Base-by-base conservation (phyloP, 1,140 invertebrate genomes). In the Eupristina koningsbergeri region DNA sequence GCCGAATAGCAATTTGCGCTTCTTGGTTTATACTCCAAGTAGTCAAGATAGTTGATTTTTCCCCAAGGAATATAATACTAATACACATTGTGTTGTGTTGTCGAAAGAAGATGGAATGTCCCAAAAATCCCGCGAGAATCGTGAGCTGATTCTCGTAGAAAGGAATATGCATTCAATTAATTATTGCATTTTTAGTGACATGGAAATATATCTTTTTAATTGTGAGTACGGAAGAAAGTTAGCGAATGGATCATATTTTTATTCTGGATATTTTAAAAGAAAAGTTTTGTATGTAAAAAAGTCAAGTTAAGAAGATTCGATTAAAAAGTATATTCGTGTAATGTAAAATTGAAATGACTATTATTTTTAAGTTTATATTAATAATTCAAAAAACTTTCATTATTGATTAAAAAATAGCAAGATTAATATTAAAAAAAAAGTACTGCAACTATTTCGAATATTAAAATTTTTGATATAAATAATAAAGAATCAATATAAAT, bases 81-180 rank as follows among this genome's bases (percentile, higher is more conserved):
- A 36, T 36, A 36, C 36, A 15, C 13, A 34, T 71, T 41, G 67
- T 22, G 50, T n/a, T 15, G 13, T 61, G 34, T 63, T 22, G 8
- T 77, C 26, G 34, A 22, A 29, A 63, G 53, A 64, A 63, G 34
- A 26, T 26, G 26, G 22, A 39, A 36, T 41, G 58, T n/a, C 0
- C 36, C 3, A 58, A 78, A 41, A 29, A 75, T 80, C 79, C 34
- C 22, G 58, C 84, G 76, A 85, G 84, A 85, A 85, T 85, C 84
- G 45, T 15, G 58, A 36, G 84, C 61, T 83, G 76, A 85, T 85
- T 80, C 84, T 83, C 84, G 84, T 85, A 34, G 29, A 61, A 67
- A 64, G 19, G 15, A n/a, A 61, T 36, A 6, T 15, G 3, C 9
- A 39, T 39, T 77, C 1, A 58, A 39, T 0, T 53, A 34, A 58